Conservation (phyloP, 2,113 vertebrate genomes). For the Solenodon paradoxus region DNA sequence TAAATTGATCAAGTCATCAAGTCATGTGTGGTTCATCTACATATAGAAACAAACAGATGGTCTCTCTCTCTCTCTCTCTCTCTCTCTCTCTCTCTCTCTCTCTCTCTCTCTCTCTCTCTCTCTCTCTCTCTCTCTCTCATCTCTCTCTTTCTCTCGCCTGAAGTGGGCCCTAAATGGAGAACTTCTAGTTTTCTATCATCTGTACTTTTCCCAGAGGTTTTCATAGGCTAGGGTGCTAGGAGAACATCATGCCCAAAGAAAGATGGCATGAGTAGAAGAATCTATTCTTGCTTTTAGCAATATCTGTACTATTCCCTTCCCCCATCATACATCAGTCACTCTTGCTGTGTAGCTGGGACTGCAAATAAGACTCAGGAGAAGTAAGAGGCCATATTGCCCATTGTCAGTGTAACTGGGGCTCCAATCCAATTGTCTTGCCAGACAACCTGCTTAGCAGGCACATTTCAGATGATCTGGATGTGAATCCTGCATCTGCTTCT, state of each 20-base stretch:
- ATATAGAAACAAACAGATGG: background rate
- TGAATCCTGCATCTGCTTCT: background rate
- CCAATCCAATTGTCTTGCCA: background rate
- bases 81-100: background rate
- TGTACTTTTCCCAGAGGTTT: background rate
- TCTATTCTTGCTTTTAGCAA: background rate
- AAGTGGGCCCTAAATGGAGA: background rate
- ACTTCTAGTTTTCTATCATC: background rate
- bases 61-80: background rate
- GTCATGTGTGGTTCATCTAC: background rate
- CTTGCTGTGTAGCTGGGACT: background rate
- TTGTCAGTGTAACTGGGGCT: background rate
- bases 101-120: background rate
- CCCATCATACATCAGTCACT: background rate
- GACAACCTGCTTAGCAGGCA: background rate
- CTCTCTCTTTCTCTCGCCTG: background rate
- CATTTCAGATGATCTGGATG: background rate
- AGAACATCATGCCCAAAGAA: background rate
- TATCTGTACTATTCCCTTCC: background rate
- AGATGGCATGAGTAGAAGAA: background rate
- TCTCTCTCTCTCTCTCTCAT: fast-evolving
- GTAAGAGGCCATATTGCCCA: background rate
- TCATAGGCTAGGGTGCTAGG: background rate
- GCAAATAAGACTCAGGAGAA: background rate
- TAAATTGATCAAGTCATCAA: background rate